A percentile compares a stretch with the other conserved stretches of the same genome.
These are phyloP conservation scores for Himalopsyche japonica DNA, from an alignment of 2,888 invertebrate species.

Conservation along the genomic window DNA sequence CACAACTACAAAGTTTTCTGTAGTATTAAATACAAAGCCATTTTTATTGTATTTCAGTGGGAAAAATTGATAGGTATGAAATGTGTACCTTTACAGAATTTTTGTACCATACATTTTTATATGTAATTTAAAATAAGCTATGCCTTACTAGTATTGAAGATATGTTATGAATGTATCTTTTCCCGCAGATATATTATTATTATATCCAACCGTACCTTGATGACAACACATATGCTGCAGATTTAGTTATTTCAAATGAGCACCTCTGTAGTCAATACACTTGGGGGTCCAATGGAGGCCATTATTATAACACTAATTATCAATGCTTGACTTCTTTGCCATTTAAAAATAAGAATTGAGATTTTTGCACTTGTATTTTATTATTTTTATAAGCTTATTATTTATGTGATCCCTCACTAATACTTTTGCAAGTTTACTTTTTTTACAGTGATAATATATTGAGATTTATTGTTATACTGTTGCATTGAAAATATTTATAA, in stretches of 20 bases:
- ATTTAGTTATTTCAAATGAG: background rate
- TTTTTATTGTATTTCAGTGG: no score
- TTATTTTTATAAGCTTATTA: background rate
- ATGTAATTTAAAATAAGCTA: background rate
- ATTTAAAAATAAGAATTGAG: background rate
- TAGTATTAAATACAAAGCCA: no score
- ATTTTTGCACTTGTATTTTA: background rate
- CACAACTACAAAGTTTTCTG: no score
- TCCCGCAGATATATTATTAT: background rate
- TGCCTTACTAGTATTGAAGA: background rate
- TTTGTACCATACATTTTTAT: background rate
- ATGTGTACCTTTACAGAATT: background rate
- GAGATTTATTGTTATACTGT: background rate
- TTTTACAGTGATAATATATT: background rate
- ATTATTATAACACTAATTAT: background rate
- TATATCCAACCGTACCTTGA: background rate
- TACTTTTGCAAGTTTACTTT: background rate
- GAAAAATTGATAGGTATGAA: background rate
- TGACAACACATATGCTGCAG: background rate
- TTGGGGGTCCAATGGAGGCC: background rate
- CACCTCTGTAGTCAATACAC: background rate
- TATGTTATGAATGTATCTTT: background rate
- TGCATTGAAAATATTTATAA: background rate
- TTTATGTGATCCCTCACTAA: background rate
- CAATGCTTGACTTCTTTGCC: background rate